Evolutionary conservation across 2,888 invertebrate genomes (phyloP).

Genomic region (Lissocephala sabroskyi): DNA sequence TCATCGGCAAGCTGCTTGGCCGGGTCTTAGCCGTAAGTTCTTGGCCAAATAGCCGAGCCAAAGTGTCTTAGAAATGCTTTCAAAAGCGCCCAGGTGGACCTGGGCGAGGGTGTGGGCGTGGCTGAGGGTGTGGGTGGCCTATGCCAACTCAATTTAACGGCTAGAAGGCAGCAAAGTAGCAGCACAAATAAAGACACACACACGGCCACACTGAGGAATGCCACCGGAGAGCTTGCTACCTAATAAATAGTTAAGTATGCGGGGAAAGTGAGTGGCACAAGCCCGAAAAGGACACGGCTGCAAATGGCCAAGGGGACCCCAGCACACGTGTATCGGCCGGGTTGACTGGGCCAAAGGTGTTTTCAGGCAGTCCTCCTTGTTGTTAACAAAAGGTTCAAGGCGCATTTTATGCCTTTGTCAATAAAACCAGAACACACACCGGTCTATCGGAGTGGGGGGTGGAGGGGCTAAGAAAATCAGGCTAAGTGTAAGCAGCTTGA

Average conservation of each 20-base stretch:
- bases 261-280: constrained; percentile 50
- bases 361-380: constrained; percentile 4
- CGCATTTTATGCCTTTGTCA: constrained; percentile 54
- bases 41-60: neutral
- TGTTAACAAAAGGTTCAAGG: constrained; percentile 56
- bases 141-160: constrained; percentile 60
- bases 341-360: constrained; percentile 1
- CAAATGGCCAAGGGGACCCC: constrained; percentile 21
- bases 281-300: constrained; percentile 30
- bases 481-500: constrained; percentile 60
- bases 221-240: constrained; percentile 56
- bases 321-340: no score
- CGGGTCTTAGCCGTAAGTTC: neutral
- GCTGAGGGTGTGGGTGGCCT: neutral
- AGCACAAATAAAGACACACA: constrained; percentile 59
- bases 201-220: constrained; percentile 22
- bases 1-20: neutral
- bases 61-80: neutral
- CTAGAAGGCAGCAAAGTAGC: constrained; percentile 59
- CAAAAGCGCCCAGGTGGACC: constrained; percentile 30
- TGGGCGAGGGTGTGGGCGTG: neutral
- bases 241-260: constrained; percentile 60
- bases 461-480: constrained; percentile 30
- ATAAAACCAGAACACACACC: constrained; percentile 34
- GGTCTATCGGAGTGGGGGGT: neutral